Evolutionary conservation across 2,797 vertebrate genomes (phyloP).

Genomic region (Coregonus ussuriensis): DNA sequence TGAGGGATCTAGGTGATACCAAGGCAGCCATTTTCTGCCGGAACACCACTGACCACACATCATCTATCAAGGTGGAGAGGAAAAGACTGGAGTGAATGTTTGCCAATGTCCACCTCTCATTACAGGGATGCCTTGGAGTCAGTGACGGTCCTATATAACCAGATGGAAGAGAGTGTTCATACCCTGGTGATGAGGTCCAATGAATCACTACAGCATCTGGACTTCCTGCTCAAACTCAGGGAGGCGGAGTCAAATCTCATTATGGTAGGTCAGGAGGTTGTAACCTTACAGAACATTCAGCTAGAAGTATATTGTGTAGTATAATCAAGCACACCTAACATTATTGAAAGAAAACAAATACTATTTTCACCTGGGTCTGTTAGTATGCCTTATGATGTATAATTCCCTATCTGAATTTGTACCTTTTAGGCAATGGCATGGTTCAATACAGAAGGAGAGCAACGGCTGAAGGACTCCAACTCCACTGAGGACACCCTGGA

Average conservation of each 20-base stretch:
- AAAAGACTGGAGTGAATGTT: neutral
- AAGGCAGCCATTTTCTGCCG: no score
- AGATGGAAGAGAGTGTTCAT: slow-evolving; percentile 90
- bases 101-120: neutral
- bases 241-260: slow-evolving; percentile 77
- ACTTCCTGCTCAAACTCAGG: slow-evolving; percentile 78
- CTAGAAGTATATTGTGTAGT: neutral
- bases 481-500: slow-evolving; percentile 59
- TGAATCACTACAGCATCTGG: slow-evolving; percentile 82
- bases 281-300: neutral
- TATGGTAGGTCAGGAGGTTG: slow-evolving; percentile 67
- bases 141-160: slow-evolving; percentile 82
- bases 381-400: neutral
- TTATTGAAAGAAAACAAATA: neutral
- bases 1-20: no score
- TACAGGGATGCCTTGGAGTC: slow-evolving; percentile 80
- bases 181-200: slow-evolving; percentile 89
- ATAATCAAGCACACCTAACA: neutral
- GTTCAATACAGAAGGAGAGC: slow-evolving; percentile 81
- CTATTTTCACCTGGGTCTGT: neutral
- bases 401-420: neutral
- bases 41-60: no score
- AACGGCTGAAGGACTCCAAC: slow-evolving; percentile 68
- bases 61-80: neutral
- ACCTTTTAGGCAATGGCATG: slow-evolving; percentile 79